Percentiles rank a stretch among this genome's conserved stretches.
Conservation (phyloP, 2,113 vertebrate species). For the Cheilinus undulatus region DNA sequence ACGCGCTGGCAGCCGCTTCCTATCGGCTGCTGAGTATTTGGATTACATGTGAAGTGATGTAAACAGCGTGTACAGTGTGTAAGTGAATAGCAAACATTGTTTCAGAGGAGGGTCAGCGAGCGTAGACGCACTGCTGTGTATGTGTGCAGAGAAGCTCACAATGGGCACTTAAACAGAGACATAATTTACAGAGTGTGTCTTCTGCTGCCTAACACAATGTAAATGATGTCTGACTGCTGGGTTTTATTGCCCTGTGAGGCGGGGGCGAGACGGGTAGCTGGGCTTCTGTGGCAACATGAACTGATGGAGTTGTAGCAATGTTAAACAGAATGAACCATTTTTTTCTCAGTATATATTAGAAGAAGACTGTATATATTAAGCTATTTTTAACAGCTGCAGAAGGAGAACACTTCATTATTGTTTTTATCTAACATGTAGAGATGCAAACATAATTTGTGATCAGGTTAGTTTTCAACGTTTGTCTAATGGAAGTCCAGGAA, state of each 20-base stretch:
- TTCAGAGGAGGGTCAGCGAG: slow-evolving; percentile 25
- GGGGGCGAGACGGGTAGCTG: slow-evolving; percentile 28
- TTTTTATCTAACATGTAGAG: no score
- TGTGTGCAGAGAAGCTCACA: background rate
- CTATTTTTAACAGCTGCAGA: no score
- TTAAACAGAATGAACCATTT: no score
- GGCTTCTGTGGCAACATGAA: slow-evolving; percentile 63
- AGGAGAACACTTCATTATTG: no score
- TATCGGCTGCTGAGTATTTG: slow-evolving; percentile 42
- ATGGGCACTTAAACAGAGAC: slow-evolving; percentile 27
- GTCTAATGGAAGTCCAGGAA: no score
- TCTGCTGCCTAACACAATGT: slow-evolving; percentile 23
- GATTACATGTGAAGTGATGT: slow-evolving; percentile 49
- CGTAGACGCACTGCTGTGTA: background rate
- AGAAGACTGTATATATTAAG: no score
- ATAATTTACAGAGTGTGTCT: slow-evolving; percentile 52
- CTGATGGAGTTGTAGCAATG: slow-evolving; percentile 6
- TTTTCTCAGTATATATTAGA: no score
- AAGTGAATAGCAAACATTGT: slow-evolving; percentile 61
- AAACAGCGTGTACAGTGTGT: slow-evolving; percentile 57
- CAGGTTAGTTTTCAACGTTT: no score
- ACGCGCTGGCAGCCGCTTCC: slow-evolving; percentile 6
- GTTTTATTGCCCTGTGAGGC: slow-evolving; percentile 56
- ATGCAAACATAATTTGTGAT: no score
- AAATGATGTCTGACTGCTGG: slow-evolving; percentile 58